Percentiles rank a stretch among this genome's conserved stretches.
Conservation (phyloP, 2,113 vertebrate species). For the Caranx melampygus region DNA sequence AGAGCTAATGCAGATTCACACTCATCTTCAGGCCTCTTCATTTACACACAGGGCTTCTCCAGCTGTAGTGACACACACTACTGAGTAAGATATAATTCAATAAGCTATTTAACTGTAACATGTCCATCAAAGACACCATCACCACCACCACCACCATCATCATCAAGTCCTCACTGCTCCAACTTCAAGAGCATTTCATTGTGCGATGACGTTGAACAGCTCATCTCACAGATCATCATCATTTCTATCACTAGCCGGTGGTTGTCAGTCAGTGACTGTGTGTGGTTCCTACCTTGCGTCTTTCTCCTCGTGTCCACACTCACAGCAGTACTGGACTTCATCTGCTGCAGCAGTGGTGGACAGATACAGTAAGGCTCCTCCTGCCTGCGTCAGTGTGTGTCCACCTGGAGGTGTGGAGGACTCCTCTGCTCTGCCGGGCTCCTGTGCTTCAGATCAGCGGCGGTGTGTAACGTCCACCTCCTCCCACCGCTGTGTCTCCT, state of each 20-base stretch:
- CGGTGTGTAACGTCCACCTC: neutral
- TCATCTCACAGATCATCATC: neutral
- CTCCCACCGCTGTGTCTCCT: constrained; percentile 45
- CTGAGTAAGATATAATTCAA: too few relatives aligned
- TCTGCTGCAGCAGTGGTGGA: neutral
- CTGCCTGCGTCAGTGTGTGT: constrained; percentile 2
- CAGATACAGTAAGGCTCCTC: neutral
- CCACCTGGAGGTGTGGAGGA: constrained; percentile 24
- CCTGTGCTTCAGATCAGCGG: constrained; percentile 18
- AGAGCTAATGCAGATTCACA: constrained; percentile 4
- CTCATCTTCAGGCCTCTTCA: too few relatives aligned
- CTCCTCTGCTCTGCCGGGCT: neutral
- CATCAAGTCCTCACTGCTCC: too few relatives aligned
- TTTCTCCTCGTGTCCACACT: constrained; percentile 13
- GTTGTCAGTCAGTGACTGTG: neutral
- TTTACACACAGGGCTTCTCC: too few relatives aligned
- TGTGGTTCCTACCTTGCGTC: constrained; percentile 10
- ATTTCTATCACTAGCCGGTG: too few relatives aligned
- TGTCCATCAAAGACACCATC: too few relatives aligned
- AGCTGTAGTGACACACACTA: too few relatives aligned
- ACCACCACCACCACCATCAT: too few relatives aligned
- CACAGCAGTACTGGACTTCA: neutral
- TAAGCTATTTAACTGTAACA: too few relatives aligned
- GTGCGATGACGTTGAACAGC: neutral
- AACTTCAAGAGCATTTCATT: neutral